Evolutionary conservation across 2,888 invertebrate species (phyloP), one percentile per base, ranked within the genome.

Genomic region (Polymixis flavicincta): DNA sequence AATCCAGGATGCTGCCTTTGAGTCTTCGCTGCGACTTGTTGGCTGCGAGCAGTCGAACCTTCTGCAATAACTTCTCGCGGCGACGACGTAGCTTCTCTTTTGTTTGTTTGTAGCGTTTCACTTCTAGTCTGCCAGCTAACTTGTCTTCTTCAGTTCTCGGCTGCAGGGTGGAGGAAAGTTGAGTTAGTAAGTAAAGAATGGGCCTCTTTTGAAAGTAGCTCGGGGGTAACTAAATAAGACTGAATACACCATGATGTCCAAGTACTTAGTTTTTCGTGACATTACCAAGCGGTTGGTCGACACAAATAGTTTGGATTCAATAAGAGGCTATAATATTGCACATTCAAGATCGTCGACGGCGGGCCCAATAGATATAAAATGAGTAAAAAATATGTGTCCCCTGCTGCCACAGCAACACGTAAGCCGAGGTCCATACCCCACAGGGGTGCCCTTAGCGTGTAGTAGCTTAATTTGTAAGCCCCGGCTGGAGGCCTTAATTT

Each of bases 91-190:
- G 94, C 92, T 98, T 98, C 90, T 98, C 98, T 90, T 98, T 98
- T 55, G 98, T 98, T 89, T 98, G 97, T 91, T 97, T 98, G 93
- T 98, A 98, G 67, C 98, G 97, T 90, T 98, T 98, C 82, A 98
- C 97, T 90, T 98, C 98, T 78, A 97, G 93, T 79, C 98, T 97
- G 78, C 97, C 97, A 63, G 97, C 97, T 59, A 97, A 86, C 86
- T 97, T 97, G 91, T 98, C 98, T 90, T 98, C 98, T 91, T 98
- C 98, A 2, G 98, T 97, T 52, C 98, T 97, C 0, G 98, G 98
- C 98, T 98, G 92, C 61, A 94, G 32, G 11, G 11, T 7, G 13
- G 32, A 32, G 13, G 59, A 22, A 2, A 22, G 32, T 59, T 13
- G 32, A 32, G 6, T 32, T 32, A 17, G 14, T 64, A 19, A 14